Conservation (phyloP, 2,888 invertebrate species). For the Iselma pallidipennis region DNA sequence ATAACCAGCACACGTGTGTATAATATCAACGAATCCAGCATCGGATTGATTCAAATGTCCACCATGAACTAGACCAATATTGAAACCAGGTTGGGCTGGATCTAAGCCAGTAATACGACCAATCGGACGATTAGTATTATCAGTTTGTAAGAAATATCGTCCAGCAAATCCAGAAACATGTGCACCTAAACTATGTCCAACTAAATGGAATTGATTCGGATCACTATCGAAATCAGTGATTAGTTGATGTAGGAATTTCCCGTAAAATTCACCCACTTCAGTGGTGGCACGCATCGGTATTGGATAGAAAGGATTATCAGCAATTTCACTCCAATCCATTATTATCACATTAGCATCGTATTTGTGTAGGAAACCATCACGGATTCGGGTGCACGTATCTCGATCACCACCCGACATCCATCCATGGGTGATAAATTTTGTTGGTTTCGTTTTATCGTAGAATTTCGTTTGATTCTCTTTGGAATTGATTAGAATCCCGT, state of each 20-base stretch:
- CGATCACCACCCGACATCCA: constrained; percentile 58
- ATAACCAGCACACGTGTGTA: constrained; percentile 72
- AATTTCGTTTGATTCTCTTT: background rate
- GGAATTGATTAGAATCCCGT: constrained; percentile 5
- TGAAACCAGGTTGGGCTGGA: constrained; percentile 70
- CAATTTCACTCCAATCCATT: constrained; percentile 45
- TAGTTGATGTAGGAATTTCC: constrained; percentile 55
- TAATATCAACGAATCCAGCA: constrained; percentile 74
- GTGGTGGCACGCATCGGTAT: constrained; percentile 51
- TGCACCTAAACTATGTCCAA: constrained; percentile 66
- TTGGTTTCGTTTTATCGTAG: constrained; percentile 55
- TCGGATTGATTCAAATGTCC: constrained; percentile 66
- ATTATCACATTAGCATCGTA: constrained; percentile 58
- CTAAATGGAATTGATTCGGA: constrained; percentile 57
- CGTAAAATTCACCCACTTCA: constrained; percentile 59
- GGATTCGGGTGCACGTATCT: constrained; percentile 56
- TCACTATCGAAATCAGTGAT: constrained; percentile 45
- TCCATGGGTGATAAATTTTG: constrained; percentile 61
- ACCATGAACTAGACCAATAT: constrained; percentile 52
- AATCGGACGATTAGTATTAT: constrained; percentile 57
- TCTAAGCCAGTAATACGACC: constrained; percentile 68
- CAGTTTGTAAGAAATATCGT: constrained; percentile 19
- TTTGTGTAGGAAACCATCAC: constrained; percentile 53
- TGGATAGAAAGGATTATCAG: constrained; percentile 44
- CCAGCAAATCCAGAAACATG: constrained; percentile 58